Evolutionary conservation across 2,888 invertebrate species (phyloP).

Genomic region (Osmoderma eremita): DNA sequence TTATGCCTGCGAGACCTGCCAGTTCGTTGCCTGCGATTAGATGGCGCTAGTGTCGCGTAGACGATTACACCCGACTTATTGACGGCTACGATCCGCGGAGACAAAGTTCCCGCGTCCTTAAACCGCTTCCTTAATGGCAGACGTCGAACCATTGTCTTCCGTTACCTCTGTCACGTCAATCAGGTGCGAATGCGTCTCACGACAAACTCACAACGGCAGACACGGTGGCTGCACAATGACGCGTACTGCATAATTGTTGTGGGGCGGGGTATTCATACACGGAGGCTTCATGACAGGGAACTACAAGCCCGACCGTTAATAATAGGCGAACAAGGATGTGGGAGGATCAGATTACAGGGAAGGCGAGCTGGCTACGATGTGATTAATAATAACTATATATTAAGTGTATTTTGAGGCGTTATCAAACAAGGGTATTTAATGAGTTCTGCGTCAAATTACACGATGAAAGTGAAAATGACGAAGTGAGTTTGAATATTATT

Average conservation of each 20-base stretch:
- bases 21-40: not conserved
- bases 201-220: not conserved
- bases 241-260: slow-evolving; percentile 14
- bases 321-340: not conserved
- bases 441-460: too few relatives aligned
- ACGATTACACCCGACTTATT: slow-evolving; percentile 2
- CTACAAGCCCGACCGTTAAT: not conserved
- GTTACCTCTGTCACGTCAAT: slow-evolving; percentile 16
- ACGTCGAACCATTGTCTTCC: not conserved
- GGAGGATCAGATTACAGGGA: slow-evolving; percentile 13
- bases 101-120: slow-evolving; percentile 17
- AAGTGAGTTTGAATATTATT: too few relatives aligned
- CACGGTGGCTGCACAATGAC: not conserved
- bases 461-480: too few relatives aligned
- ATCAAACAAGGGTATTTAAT: not conserved
- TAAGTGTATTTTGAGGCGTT: not conserved
- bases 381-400: not conserved
- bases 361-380: not conserved
- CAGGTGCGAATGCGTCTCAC: slow-evolving; percentile 6
- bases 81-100: not conserved
- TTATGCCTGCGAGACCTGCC: not conserved
- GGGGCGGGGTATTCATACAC: not conserved
- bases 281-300: not conserved
- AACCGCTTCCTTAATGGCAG: slow-evolving; percentile 17
- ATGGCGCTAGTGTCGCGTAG: not conserved